Base-by-base conservation (phyloP, 2,113 vertebrate species). In the Choloepus hoffmanni region DNA sequence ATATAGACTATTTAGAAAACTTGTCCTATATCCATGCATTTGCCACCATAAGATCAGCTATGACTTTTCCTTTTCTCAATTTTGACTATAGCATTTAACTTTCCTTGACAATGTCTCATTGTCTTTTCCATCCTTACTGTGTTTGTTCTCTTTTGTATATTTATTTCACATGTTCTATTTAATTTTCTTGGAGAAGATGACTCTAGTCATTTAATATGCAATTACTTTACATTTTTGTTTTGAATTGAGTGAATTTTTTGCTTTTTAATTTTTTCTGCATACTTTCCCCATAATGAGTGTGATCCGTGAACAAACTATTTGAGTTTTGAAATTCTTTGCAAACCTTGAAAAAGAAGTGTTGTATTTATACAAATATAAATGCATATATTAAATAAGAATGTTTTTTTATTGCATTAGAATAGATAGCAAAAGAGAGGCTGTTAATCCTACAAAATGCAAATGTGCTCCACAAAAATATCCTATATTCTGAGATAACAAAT, bases 261-360 rank as follows among this genome's bases (percentile, higher is more conserved):
- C 58, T 92, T 89, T 81, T 82, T 5, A 67, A 53, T 5, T 79
- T 95, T 95, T 83, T 30, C 15, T 60, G 1, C 2, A 12, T 85
- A 16, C 18, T 77, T 76, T n/a, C 16, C 23, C 76, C 21, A 40
- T 19, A 88, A n/a, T 26, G 45, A 65, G 15, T 3, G 9, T 94
- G 23, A 74, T 62, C 19, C 13, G 48, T 58, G 36, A 58, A 1
- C 12, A 53, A 77, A 30, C 2, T 70, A 45, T 68, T 58, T 28
- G 79, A 50, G 55, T 74, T 89, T 63, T 40, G 19, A 45, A 89
- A 74, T 82, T 92, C 33, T 89, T 65, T 95, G 24, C 68, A 40
- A 60, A 58, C 26, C 36, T 95, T 81, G 63, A 6, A 89, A 40
- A 15, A 89, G 76, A 15, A 79, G 33, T 73, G 3, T 50, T 85